Evolutionary conservation across 1,140 invertebrate species (phyloP).

Genomic region (Aphidius gifuensis): DNA sequence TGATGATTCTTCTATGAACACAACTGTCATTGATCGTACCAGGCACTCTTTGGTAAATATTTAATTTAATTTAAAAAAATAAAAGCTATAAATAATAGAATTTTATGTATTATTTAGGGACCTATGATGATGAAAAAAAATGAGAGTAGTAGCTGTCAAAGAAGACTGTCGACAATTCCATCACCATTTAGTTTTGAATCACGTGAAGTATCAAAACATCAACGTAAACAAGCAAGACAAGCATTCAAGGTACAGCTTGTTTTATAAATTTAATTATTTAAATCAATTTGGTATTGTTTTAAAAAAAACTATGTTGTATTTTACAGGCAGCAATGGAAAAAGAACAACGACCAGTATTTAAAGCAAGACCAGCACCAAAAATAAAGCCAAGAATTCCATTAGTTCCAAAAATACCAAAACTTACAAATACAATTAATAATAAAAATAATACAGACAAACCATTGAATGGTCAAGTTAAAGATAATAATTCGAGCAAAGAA

Average conservation of each 20-base stretch:
- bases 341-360: slow-evolving; percentile 7
- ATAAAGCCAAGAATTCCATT: background rate
- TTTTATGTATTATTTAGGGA: too few relatives aligned
- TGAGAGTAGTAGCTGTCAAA: too few relatives aligned
- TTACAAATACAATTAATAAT: background rate
- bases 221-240: slow-evolving; percentile 6
- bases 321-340: background rate
- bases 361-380: slow-evolving; percentile 26
- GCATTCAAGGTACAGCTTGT: slow-evolving; percentile 14
- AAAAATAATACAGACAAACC: background rate
- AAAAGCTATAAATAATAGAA: too few relatives aligned
- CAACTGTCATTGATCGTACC: too few relatives aligned
- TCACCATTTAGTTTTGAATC: slow-evolving; percentile 27
- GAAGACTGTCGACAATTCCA: background rate
- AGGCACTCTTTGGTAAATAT: too few relatives aligned
- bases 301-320: too few relatives aligned
- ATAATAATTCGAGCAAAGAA: background rate
- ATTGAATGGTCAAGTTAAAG: background rate
- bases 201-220: slow-evolving; percentile 14
- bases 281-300: too few relatives aligned
- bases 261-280: background rate
- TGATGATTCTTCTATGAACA: too few relatives aligned
- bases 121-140: too few relatives aligned
- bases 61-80: too few relatives aligned
- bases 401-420: background rate